Base-by-base conservation (phyloP, 37 sponge, comb jelly and placozoan genomes). In the Agelas oroides region DNA sequence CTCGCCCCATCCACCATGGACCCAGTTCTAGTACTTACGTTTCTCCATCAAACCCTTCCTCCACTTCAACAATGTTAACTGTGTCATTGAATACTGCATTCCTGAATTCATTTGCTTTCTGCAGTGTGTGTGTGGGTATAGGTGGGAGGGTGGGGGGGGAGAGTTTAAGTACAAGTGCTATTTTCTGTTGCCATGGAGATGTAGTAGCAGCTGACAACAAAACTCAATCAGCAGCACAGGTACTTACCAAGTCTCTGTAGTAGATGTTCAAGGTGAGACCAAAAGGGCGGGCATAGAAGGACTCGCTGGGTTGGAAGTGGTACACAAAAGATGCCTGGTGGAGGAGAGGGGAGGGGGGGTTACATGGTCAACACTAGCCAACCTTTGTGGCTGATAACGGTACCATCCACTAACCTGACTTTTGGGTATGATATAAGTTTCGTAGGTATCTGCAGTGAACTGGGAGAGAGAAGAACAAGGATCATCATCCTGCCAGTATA, bases 71-170 rank as follows among this genome's bases (percentile, higher is more conserved):
- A 30, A 96, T 88, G 59, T 94, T 92, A 75, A 98, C 85, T 33
- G 99, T 98, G 39, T 90, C 91, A 59, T 98, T 98, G 92, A 90
- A 98, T 39, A 96, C 95, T 30, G 96, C 95, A 85, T 89, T 83
- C n/a, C 83, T 57, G 78, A 77, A 98, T 70, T 88, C 87, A 59
- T 62, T 90, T 18, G 86, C 99, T 12, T 92, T 89, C 95, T 97
- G 31, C 58, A 46, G 3, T 46, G 70, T 8, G 53, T 18, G 61
- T 13, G 38, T 20, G 39, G 6, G 31, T 25, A 24, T 46, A 34
- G 38, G 15, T 36, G 23, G 53, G 23, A 40, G 24, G 39, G 19
- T 71, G 2, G 5, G 16, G 33, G 2, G 53, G 21, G 24, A 34
- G 13, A 65, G 12, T 12, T 24, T n/a, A 23, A 65, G 15, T 36